A percentile compares a stretch with the other conserved stretches of the same genome.
phyloP scores from a whole-genome alignment of 2,888 invertebrate genomes.

The Lycaena phlaeas region DNA sequence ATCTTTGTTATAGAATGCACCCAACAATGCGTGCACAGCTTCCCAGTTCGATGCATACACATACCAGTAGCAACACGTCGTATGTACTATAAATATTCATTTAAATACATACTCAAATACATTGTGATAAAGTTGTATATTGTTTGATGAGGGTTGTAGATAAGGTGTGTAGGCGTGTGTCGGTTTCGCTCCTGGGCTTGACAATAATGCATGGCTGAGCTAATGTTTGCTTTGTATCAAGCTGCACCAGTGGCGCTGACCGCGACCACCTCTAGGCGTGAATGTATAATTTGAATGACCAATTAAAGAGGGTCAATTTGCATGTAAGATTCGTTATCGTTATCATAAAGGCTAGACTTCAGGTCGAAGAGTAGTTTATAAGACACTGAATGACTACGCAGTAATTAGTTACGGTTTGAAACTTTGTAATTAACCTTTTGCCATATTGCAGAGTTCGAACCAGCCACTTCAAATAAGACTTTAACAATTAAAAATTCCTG shows the following conservation, averaged over 20 bases:
- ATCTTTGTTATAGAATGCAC: slow-evolving; percentile 63
- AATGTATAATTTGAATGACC: slow-evolving; percentile 62
- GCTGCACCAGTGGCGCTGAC: slow-evolving; percentile 60
- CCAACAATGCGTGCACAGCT: slow-evolving; percentile 56
- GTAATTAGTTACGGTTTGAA: no score
- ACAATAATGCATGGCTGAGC: slow-evolving; percentile 71
- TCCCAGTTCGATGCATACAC: slow-evolving; percentile 55
- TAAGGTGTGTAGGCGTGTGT: slow-evolving; percentile 16
- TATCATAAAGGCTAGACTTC: no score
- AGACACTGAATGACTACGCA: no score
- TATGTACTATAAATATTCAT: slow-evolving; percentile 11
- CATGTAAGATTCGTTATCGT: slow-evolving; percentile 41
- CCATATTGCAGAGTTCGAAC: no score
- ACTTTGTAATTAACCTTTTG: no score
- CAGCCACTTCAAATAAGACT: no score
- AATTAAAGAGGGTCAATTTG: slow-evolving; percentile 67
- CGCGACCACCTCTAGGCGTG: slow-evolving; percentile 59
- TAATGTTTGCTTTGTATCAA: slow-evolving; percentile 71
- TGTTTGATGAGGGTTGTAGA: slow-evolving; percentile 19
- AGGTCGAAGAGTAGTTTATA: no score
- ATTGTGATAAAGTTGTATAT: slow-evolving; percentile 19
- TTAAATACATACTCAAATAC: slow-evolving; percentile 14
- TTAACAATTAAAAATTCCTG: no score
- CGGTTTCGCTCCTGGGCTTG: slow-evolving; percentile 48
- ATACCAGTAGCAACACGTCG: slow-evolving; percentile 20